These are phyloP conservation scores for Corythornis vintsioides DNA, from an alignment of 2,113 vertebrate genomes.

Conservation along the genomic window DNA sequence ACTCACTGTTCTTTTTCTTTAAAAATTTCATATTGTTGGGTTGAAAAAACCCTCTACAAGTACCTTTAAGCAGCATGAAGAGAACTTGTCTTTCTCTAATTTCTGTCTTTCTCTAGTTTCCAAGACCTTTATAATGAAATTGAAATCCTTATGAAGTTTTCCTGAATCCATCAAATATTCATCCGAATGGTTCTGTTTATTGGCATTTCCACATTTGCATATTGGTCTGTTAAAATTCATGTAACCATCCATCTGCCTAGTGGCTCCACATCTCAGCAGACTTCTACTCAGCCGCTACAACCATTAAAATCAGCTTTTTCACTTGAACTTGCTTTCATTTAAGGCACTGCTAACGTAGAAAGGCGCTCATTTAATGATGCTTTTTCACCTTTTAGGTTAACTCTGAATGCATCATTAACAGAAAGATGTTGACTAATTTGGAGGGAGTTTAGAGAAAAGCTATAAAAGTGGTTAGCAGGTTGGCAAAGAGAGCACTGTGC, in stretches of 20 bases:
- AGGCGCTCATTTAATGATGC: conserved; percentile 45
- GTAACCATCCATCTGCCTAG: not conserved
- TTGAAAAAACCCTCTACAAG: not conserved
- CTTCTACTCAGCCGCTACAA: not conserved
- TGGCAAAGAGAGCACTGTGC: not conserved
- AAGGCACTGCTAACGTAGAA: not conserved
- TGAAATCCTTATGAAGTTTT: conserved; percentile 13
- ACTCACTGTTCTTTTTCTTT: not conserved
- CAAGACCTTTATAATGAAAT: not conserved
- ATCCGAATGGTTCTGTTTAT: not conserved
- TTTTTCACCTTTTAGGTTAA: conserved; percentile 57
- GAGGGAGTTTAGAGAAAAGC: conserved; percentile 57
- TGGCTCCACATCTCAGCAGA: not conserved
- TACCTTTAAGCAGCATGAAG: not conserved
- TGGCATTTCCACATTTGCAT: conserved; percentile 13
- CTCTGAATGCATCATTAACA: conserved; percentile 63
- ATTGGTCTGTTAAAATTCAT: not conserved
- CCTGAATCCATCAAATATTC: conserved; percentile 12
- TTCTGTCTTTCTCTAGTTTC: not conserved
- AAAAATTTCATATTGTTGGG: not conserved
- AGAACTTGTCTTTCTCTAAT: fast-evolving
- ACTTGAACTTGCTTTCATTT: conserved; percentile 51
- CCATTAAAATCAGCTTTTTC: conserved; percentile 19
- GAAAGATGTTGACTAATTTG: conserved; percentile 67
- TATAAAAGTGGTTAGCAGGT: not conserved